Evolutionary conservation across 1,140 invertebrate species (phyloP), one percentile per base, ranked within the genome.

Genomic region (Cydia fagiglandana): DNA sequence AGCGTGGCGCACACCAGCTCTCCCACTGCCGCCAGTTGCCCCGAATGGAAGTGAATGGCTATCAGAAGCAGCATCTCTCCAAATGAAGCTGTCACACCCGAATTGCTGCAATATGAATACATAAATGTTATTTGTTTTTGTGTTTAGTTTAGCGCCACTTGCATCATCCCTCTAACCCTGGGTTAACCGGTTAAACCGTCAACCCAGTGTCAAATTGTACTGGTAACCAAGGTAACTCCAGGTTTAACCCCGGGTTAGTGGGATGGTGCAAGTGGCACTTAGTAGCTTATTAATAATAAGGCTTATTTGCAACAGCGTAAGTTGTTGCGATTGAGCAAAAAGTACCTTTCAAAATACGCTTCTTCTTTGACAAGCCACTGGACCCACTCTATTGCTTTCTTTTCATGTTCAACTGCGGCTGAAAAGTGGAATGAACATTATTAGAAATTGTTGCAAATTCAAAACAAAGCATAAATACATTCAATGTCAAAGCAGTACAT

Each of bases 11-110:
- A 98, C 0, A 99, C 98, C 15, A 99, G 93, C 81, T 99, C 98
- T 76, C 96, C 96, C 73, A 99, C 98, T 6, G 98, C 97, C 68
- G 95, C 96, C 9, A 98, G 88, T 90, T 99, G 98, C 88, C 98
- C 98, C 78, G 97, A 97, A 86, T 99, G 98, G 88, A 99, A 99
- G 88, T 99, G 98, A 80, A 99, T 99, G 0, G 98, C 98, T 94
- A 99, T 97, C 34, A 99, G 92, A 0, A 99, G 94, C 15, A 99
- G 93, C 97, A 99, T 98, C 93, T 99, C 98, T n/a, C 98, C 98
- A 91, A 99, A 98, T 34, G 96, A 97, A 0, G 96, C 96, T 2
- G 96, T 95, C 0, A 96, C 95, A 4, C 96, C 96, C 64, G 96
- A 96, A 15, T 95, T 95, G 84, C 95, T 96, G 81, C 73, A 87